Evolutionary conservation across 2,797 vertebrate species (phyloP).

Genomic region (Taenioides sp.): DNA sequence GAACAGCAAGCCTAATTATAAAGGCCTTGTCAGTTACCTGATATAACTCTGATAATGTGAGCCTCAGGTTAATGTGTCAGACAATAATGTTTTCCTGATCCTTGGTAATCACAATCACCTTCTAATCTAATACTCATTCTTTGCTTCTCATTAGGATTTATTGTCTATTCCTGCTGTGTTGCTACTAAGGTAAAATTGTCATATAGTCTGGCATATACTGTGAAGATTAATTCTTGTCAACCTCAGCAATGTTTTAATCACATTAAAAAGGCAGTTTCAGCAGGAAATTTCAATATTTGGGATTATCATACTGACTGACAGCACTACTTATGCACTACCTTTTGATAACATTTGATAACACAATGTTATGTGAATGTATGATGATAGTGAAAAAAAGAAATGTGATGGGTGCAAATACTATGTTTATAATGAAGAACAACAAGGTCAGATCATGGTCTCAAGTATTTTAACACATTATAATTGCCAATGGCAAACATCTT

Average conservation of each 20-base stretch:
- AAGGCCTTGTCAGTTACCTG: conserved; percentile 69
- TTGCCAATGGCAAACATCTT: not conserved
- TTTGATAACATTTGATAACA: conserved; percentile 20
- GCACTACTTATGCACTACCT: not conserved
- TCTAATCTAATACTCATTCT: conserved; percentile 63
- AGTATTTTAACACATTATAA: not conserved
- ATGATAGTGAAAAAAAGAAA: not conserved
- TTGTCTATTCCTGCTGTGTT: conserved; percentile 54
- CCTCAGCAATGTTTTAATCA: conserved; percentile 71
- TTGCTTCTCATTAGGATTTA: conserved; percentile 59
- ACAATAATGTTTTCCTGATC: conserved; percentile 63
- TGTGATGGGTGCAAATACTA: not conserved
- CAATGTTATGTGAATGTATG: not conserved
- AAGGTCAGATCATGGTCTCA: not conserved
- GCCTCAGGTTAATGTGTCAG: conserved; percentile 57
- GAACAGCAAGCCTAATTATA: conserved; percentile 69
- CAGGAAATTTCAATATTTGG: conserved; percentile 48
- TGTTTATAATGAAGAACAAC: not conserved
- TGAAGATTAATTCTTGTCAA: conserved; percentile 67
- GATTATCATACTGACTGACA: conserved; percentile 39
- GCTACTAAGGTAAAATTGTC: conserved; percentile 55
- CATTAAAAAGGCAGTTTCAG: conserved; percentile 63
- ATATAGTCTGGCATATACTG: conserved; percentile 52
- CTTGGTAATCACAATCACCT: conserved; percentile 62
- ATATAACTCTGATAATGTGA: conserved; percentile 72